Percentiles rank a stretch among this genome's conserved stretches.
phyloP scores from a whole-genome alignment of 2,888 invertebrate genomes.

The Campopleginae sp. region DNA sequence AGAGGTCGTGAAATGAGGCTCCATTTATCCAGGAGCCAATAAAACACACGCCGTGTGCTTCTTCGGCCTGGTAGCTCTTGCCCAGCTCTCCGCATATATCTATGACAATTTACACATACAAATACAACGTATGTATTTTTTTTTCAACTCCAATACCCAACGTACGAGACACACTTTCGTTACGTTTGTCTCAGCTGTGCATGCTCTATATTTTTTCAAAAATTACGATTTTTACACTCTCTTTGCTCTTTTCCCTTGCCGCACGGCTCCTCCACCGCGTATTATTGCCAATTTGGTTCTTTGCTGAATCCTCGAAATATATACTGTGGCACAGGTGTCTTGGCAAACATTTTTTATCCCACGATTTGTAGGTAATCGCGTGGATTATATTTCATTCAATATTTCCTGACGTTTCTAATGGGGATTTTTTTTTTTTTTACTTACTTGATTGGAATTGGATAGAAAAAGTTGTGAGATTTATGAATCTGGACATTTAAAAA shows the following conservation, averaged over 20 bases:
- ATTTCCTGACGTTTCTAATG: neutral
- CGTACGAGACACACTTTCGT: conserved; percentile 33
- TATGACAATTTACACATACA: conserved; percentile 9
- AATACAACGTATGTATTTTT: conserved; percentile 22
- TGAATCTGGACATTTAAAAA: no score
- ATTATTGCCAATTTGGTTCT: conserved; percentile 8
- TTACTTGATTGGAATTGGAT: neutral
- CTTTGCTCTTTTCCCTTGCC: conserved; percentile 20
- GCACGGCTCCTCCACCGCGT: neutral
- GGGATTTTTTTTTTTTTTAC: neutral
- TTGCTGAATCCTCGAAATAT: conserved; percentile 21
- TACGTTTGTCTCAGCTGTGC: conserved; percentile 58
- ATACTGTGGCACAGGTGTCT: neutral
- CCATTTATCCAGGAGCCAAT: conserved; percentile 80
- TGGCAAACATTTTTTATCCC: neutral
- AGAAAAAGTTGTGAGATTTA: neutral
- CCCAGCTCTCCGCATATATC: conserved; percentile 4
- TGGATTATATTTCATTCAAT: neutral
- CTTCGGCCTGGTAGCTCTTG: conserved; percentile 41
- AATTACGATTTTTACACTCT: conserved; percentile 52
- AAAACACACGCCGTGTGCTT: conserved; percentile 79
- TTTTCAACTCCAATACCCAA: conserved; percentile 47
- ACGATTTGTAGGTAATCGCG: neutral
- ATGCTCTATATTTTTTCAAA: conserved; percentile 35
- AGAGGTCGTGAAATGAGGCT: conserved; percentile 79